phyloP scores from a whole-genome alignment of 1,140 invertebrate genomes.

The Hesperophylax magnus region DNA sequence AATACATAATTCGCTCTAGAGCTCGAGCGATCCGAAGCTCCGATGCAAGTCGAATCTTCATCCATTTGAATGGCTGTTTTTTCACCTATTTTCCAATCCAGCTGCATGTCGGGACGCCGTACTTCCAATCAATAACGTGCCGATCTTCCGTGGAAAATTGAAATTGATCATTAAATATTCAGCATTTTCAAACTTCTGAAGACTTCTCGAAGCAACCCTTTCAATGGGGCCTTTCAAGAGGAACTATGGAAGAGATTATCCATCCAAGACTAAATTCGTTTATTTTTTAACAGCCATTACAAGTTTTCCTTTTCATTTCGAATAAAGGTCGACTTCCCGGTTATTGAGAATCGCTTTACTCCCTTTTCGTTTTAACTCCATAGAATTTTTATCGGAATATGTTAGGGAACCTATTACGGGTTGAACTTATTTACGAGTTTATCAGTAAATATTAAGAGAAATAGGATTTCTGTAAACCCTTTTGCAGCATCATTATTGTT shows the following conservation, averaged over 20 bases:
- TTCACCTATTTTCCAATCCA: conserved; percentile 34
- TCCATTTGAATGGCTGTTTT: background rate
- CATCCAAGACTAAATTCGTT: conserved; percentile 21
- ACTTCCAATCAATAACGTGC: conserved; percentile 50
- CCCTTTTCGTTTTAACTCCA: background rate
- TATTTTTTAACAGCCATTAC: conserved; percentile 33
- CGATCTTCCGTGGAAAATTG: conserved; percentile 55
- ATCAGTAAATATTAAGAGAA: conserved; percentile 12
- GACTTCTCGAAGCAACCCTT: conserved; percentile 45
- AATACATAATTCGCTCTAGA: conserved; percentile 9
- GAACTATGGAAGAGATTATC: conserved; percentile 2
- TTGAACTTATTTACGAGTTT: background rate
- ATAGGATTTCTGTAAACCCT: background rate
- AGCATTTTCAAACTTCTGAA: conserved; percentile 47
- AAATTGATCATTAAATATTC: conserved; percentile 57
- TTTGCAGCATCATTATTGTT: conserved; percentile 21
- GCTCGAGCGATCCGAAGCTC: background rate
- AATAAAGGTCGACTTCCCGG: conserved; percentile 30
- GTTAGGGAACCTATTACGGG: background rate
- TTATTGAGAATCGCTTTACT: conserved; percentile 18
- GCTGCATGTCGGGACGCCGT: conserved; percentile 20
- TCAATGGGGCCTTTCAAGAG: conserved; percentile 16
- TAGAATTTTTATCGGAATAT: conserved; percentile 24
- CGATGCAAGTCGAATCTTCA: background rate
- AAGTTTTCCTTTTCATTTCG: conserved; percentile 30